A percentile compares a stretch with the other conserved stretches of the same genome.
Conservation (phyloP, 2,113 vertebrate genomes). For the Mobula birostris region DNA sequence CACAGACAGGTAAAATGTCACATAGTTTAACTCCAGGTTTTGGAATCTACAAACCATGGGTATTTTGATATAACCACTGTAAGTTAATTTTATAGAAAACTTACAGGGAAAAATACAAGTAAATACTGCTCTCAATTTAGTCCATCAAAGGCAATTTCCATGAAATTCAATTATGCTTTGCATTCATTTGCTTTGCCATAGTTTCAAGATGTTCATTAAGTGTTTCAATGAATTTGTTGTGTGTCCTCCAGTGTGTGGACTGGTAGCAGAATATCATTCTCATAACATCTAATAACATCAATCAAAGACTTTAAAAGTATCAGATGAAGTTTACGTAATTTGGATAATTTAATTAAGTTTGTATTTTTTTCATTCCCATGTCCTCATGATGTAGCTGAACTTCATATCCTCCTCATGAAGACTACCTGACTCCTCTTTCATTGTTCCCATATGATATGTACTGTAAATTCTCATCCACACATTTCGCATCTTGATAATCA, state of each 20-base stretch:
- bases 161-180: not conserved
- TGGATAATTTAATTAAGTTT: not conserved
- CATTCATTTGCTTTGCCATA: not conserved
- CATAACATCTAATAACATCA: not conserved
- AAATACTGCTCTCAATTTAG: not conserved
- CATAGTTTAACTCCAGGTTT: not conserved
- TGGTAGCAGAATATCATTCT: not conserved
- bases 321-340: not conserved
- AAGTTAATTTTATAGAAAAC: not conserved
- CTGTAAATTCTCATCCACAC: not conserved
- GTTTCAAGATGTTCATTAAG: not conserved
- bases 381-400: not conserved
- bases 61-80: not conserved
- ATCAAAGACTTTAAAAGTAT: not conserved
- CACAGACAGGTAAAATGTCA: constrained; percentile 69
- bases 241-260: not conserved
- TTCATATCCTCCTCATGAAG: not conserved
- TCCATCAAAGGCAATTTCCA: not conserved
- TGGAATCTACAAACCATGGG: constrained; percentile 23
- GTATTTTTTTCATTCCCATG: too few species aligned
- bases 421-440: not conserved
- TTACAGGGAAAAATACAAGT: not conserved
- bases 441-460: not conserved
- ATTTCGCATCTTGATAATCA: not conserved
- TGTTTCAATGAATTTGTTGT: not conserved